Conservation (phyloP, 2,888 invertebrate species). For the Caradrina kadenii region DNA sequence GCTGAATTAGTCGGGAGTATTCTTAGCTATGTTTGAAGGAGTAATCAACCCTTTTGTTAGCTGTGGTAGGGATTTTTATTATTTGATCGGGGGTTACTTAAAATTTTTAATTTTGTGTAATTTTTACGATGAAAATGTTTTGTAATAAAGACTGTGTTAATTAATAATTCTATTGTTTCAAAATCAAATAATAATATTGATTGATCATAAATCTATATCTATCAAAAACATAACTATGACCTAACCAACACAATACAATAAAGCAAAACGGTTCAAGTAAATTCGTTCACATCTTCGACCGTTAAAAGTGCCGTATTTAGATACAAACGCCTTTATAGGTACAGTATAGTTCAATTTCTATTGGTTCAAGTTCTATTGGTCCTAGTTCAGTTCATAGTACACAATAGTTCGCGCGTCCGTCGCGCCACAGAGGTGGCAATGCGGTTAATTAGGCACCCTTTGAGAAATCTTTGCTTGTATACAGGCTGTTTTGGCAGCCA, state of each 20-base stretch:
- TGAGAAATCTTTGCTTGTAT: conserved; percentile 66
- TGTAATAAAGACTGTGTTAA: too few species aligned
- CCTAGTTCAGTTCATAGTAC: conserved; percentile 52
- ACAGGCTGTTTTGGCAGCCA: conserved; percentile 69
- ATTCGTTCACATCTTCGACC: conserved; percentile 27
- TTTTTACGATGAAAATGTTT: too few species aligned
- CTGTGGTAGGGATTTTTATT: too few species aligned
- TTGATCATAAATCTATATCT: too few species aligned
- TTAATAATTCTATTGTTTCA: too few species aligned
- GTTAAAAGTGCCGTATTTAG: conserved; percentile 41
- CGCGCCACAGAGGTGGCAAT: conserved; percentile 81
- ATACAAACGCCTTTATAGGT: conserved; percentile 40
- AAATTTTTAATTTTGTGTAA: too few species aligned
- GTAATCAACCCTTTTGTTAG: too few species aligned
- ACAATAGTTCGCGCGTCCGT: conserved; percentile 80
- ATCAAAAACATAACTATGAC: not conserved
- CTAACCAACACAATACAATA: not conserved
- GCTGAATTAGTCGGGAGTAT: too few species aligned
- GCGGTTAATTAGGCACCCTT: conserved; percentile 85
- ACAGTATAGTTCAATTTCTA: conserved; percentile 25
- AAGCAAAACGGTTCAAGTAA: not conserved
- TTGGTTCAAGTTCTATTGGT: conserved; percentile 21
- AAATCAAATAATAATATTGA: too few species aligned
- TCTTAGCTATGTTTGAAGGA: too few species aligned
- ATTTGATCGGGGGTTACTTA: too few species aligned